These are phyloP conservation scores for Pelusios castaneus DNA, from an alignment of 2,113 vertebrate genomes.

Conservation along the genomic window DNA sequence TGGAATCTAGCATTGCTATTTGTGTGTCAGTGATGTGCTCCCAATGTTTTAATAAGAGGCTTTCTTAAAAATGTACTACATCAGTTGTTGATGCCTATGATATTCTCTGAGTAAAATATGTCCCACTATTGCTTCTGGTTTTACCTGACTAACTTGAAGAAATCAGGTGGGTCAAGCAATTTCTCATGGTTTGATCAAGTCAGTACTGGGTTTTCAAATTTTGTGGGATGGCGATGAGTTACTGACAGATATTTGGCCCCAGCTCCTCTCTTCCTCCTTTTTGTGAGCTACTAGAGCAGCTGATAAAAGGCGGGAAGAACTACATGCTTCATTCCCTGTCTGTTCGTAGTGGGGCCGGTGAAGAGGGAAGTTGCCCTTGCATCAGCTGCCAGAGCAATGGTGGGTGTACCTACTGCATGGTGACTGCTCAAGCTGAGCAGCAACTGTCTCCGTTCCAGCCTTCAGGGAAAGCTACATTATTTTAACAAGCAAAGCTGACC, in stretches of 20 bases:
- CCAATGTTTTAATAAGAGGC: neutral
- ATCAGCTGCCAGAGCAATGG: neutral
- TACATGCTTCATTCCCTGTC: neutral
- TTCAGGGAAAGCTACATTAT: neutral
- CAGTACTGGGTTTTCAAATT: neutral
- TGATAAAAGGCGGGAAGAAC: neutral
- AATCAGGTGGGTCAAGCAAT: neutral
- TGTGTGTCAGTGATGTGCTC: neutral
- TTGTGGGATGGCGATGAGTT: neutral
- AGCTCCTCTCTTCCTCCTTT: neutral
- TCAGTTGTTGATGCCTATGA: neutral
- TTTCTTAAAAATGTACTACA: neutral
- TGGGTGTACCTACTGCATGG: neutral
- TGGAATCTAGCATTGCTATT: too few species aligned
- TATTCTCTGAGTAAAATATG: neutral
- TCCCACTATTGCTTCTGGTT: neutral
- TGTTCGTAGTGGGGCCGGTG: neutral
- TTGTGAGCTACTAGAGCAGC: neutral
- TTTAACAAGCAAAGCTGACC: neutral
- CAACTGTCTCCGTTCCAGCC: neutral
- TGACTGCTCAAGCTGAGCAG: neutral
- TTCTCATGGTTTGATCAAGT: neutral
- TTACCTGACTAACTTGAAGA: neutral
- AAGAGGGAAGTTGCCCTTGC: neutral
- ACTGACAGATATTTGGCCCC: neutral